A percentile compares a stretch with the other conserved stretches of the same genome.
phyloP scores from a whole-genome alignment of 2,888 invertebrate genomes.

The Drosophila tripunctata region DNA sequence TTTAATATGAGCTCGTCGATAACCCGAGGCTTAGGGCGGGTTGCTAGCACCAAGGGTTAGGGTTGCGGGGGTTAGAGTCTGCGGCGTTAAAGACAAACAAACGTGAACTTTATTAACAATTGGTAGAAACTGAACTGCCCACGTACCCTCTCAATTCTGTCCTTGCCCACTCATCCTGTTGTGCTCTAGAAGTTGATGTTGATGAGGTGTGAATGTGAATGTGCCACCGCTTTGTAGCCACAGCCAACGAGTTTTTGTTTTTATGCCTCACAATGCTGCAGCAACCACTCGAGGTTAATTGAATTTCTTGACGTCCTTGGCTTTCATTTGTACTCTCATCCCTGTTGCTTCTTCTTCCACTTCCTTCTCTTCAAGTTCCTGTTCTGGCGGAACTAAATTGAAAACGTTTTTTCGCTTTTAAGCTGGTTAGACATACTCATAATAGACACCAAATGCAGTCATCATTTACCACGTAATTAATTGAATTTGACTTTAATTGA shows the following conservation, averaged over 20 bases:
- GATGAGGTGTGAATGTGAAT: constrained; percentile 82
- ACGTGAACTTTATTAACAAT: constrained; percentile 54
- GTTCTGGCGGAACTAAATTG: constrained; percentile 49
- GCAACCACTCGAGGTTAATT: constrained; percentile 83
- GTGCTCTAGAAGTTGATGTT: constrained; percentile 45
- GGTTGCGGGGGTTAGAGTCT: constrained; percentile 46
- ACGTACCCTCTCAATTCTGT: background rate
- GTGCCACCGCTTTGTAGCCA: constrained; percentile 60
- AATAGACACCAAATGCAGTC: constrained; percentile 51
- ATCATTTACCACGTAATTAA: constrained; percentile 72
- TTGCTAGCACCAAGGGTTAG: background rate
- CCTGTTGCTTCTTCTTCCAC: background rate
- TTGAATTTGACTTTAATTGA: constrained; percentile 79
- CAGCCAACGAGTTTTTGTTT: constrained; percentile 69
- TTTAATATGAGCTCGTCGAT: constrained; percentile 50
- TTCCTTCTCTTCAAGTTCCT: background rate
- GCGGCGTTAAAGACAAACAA: constrained; percentile 58
- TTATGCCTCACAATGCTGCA: constrained; percentile 60
- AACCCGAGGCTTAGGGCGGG: constrained; percentile 27
- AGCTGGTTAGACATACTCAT: constrained; percentile 56
- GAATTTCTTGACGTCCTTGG: constrained; percentile 77
- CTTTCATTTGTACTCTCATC: constrained; percentile 24
- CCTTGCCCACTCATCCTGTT: background rate
- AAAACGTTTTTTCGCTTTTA: constrained; percentile 67
- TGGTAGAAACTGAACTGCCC: constrained; percentile 1